These are phyloP conservation scores for Hirudinaria manillensis DNA, from an alignment of 2,888 invertebrate species.

Conservation along the genomic window DNA sequence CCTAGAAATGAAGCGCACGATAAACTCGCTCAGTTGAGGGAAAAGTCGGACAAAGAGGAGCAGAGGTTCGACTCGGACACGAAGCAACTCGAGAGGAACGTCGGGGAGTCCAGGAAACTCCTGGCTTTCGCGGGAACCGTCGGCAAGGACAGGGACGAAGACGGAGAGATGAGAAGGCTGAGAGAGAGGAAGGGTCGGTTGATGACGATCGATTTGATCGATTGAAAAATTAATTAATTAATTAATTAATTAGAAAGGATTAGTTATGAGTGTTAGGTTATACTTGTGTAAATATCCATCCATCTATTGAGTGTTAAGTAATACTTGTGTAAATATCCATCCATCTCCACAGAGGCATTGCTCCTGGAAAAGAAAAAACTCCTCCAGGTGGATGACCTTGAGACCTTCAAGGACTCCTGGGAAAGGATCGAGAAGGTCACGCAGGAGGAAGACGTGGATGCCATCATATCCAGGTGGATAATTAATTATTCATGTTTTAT, in stretches of 20 bases:
- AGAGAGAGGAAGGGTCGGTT: slow-evolving; percentile 24
- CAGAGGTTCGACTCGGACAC: slow-evolving; percentile 70
- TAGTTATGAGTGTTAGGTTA: background rate
- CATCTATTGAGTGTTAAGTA: background rate
- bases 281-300: background rate
- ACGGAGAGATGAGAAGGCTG: slow-evolving; percentile 43
- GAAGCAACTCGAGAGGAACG: slow-evolving; percentile 74
- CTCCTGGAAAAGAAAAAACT: slow-evolving; percentile 62
- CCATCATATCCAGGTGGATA: background rate
- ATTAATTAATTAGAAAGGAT: background rate
- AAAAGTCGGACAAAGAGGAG: background rate
- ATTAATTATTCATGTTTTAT: too few relatives aligned
- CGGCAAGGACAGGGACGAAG: slow-evolving; percentile 63
- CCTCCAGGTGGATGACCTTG: slow-evolving; percentile 62
- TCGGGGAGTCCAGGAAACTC: slow-evolving; percentile 77
- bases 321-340: background rate
- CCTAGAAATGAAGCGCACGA: slow-evolving; percentile 7
- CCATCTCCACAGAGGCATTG: slow-evolving; percentile 44
- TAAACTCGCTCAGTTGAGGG: slow-evolving; percentile 1
- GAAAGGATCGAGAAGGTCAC: slow-evolving; percentile 64
- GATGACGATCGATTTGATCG: background rate
- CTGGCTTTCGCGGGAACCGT: slow-evolving; percentile 79
- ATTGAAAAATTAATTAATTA: slow-evolving; percentile 6
- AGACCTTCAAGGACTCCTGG: slow-evolving; percentile 70
- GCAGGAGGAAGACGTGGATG: slow-evolving; percentile 53